Evolutionary conservation across 2,888 invertebrate genomes (phyloP), one percentile per base, ranked within the genome.

Genomic region (Thymelicus acteon): DNA sequence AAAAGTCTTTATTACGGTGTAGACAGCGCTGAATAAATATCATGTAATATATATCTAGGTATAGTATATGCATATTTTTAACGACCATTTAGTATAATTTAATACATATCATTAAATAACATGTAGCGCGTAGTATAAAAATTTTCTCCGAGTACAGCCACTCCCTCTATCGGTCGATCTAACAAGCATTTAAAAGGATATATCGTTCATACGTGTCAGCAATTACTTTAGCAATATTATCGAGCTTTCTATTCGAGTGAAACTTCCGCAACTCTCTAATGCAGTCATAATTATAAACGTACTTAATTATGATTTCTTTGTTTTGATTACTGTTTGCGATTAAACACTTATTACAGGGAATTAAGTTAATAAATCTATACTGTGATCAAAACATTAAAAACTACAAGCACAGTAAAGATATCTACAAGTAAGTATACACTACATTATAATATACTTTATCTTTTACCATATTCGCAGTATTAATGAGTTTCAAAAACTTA

Each of bases 161-260:
- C 83, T 76, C 82, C 77, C 73, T 73, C 72, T 73, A 75, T 74
- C 73, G 78, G 75, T 79, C 78, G 79, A 82, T 73, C 78, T 81
- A 79, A 80, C 82, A 82, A 79, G 79, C 81, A 76, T 83, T 85
- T 82, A 80, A 80, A 82, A 85, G 86, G 84, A 87, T 88, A 86
- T 85, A 87, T 87, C 87, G 83, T 79, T 86, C 86, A 84, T 84
- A 85, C 82, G 80, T 80, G 84, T 77, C 75, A 77, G 76, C 78
- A 48, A 74, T 74, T 74, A 77, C 75, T 77, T 73, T 71, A 71
- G 69, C 72, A 71, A 72, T 71, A 76, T 75, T 74, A 74, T 75
- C 72, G 60, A 60, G 67, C 75, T 75, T 76, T 75, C 73, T 73
- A 75, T 49, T 48, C 31, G 31, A 71, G 66, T 48, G 71, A 61